These are phyloP conservation scores for Caenorhabditis wallacei DNA, from an alignment of 2,888 invertebrate genomes.

Conservation along the genomic window DNA sequence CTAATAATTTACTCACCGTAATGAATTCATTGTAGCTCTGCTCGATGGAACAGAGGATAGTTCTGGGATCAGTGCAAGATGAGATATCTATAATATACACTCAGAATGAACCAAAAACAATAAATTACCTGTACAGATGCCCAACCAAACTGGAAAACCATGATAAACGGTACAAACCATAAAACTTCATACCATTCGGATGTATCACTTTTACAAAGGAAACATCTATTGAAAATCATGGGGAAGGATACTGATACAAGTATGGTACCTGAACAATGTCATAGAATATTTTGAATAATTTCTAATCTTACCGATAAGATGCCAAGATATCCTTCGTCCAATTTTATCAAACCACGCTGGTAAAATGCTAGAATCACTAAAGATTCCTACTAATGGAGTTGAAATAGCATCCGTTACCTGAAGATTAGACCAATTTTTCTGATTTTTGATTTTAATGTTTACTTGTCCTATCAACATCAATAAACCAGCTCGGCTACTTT, in stretches of 20 bases:
- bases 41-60: conserved; percentile 89
- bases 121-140: conserved; percentile 89
- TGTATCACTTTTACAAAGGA: conserved; percentile 65
- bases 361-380: conserved; percentile 88
- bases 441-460: not conserved
- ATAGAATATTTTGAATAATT: conserved; percentile 12
- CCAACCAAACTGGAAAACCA: conserved; percentile 95
- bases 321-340: conserved; percentile 93
- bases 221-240: conserved; percentile 88
- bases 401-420: conserved; percentile 90
- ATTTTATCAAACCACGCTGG: conserved; percentile 87
- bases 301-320: conserved; percentile 88
- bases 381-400: conserved; percentile 92
- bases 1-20: no score
- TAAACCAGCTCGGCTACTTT: conserved; percentile 84
- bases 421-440: not conserved
- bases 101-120: not conserved
- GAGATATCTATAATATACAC: conserved; percentile 89
- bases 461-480: conserved; percentile 88
- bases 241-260: conserved; percentile 91
- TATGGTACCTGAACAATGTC: conserved; percentile 83
- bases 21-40: conserved; percentile 89
- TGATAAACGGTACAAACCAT: conserved; percentile 85
- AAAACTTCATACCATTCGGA: conserved; percentile 85
- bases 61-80: conserved; percentile 92